phyloP scores from a whole-genome alignment of 2,113 vertebrate species.

The Vimba vimba region DNA sequence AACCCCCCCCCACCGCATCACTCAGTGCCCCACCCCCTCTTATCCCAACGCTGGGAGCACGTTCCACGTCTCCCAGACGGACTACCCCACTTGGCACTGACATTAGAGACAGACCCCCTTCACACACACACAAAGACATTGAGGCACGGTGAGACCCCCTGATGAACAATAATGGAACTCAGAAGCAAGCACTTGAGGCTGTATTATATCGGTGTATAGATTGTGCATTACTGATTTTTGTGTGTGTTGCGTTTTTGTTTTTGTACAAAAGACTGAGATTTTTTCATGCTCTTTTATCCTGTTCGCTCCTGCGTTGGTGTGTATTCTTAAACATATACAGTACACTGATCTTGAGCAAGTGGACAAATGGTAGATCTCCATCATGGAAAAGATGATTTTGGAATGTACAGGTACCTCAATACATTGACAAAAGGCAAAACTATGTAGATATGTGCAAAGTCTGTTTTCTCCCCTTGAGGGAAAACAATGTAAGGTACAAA shows the following conservation, averaged over 20 bases:
- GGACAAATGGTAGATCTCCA: constrained; percentile 37
- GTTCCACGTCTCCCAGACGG: constrained; percentile 90
- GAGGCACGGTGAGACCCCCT: constrained; percentile 87
- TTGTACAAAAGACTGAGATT: constrained; percentile 62
- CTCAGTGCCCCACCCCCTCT: constrained; percentile 95
- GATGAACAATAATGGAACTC: constrained; percentile 58
- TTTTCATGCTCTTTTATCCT: constrained; percentile 80
- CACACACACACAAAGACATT: constrained; percentile 94
- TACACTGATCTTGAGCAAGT: constrained; percentile 64
- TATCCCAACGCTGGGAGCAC: constrained; percentile 88
- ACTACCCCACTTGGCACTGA: constrained; percentile 92
- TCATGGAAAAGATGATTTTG: constrained; percentile 53
- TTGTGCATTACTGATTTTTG: constrained; percentile 56
- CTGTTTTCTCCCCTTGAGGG: constrained; percentile 81
- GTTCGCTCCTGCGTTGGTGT: constrained; percentile 73
- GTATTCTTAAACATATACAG: constrained; percentile 79
- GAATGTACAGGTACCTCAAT: constrained; percentile 61
- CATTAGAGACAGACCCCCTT: constrained; percentile 89
- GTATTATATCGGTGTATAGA: constrained; percentile 78
- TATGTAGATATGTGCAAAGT: constrained; percentile 89
- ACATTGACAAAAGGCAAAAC: constrained; percentile 70
- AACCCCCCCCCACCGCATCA: constrained; percentile 91
- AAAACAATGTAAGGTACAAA: constrained; percentile 87
- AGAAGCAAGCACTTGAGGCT: constrained; percentile 72
- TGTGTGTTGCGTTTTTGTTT: constrained; percentile 63